Evolutionary conservation across 2,888 invertebrate genomes (phyloP), one percentile per base, ranked within the genome.

Genomic region (Lottia gigantea): DNA sequence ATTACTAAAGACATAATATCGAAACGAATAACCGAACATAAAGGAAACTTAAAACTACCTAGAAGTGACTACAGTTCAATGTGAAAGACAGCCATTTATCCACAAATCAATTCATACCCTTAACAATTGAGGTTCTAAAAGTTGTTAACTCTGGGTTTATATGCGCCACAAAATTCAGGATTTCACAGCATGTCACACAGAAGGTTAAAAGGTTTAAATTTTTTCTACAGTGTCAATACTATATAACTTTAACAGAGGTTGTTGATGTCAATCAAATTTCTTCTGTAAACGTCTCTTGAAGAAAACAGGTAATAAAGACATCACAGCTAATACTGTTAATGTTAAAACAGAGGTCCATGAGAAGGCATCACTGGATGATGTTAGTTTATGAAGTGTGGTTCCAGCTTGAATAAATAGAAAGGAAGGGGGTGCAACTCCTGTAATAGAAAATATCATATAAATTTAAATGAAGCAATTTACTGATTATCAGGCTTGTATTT

Each of bases 391-490:
- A 64, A 99, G 90, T 0, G 98, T 98, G 87, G 96, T 96, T 16
- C 99, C 99, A 15, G 98, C 96, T 90, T 98, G 97, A 81, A 99
- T 97, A 15, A 97, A 97, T 40, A 99, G 93, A 88, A 99, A 95
- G 0, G 98, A 97, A 6, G 98, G 98, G 64, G 98, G 98, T 19
- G 86, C 87, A 12, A 89, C 89, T 71, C 89, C 89, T 89, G 80
- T 0, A 81, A 72, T 67, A 19, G 66, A 62, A 64, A 68, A 4
- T 23, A 40, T 31, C 2, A 31, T 31, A 31, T 31, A 31, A 6
- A 31, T 31, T 31, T 4, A 31, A 31, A 31, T 31, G 31, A 6
- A 6, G 31, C 31, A 2, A 31, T n/a, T n/a, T n/a, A n/a, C n/a
- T n/a, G n/a, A n/a, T n/a, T n/a, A n/a, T n/a, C n/a, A n/a, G n/a